Percentiles rank a stretch among this genome's conserved stretches.
Conservation (phyloP, 2,888 invertebrate genomes). For the Apoderus coryli region DNA sequence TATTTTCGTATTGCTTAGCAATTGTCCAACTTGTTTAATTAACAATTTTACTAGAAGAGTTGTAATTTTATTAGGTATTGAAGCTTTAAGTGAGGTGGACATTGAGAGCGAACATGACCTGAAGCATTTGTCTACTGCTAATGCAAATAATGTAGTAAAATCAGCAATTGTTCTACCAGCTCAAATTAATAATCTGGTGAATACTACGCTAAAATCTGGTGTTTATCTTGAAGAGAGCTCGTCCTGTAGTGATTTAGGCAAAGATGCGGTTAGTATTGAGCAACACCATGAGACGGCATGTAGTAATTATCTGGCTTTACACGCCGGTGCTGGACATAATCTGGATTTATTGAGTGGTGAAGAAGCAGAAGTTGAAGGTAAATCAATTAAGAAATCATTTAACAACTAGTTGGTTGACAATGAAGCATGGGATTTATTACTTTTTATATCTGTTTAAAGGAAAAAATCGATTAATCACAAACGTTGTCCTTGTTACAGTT, state of each 20-base stretch:
- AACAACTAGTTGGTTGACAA: background rate
- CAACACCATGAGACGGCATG: slow-evolving; percentile 21
- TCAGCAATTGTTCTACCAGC: slow-evolving; percentile 25
- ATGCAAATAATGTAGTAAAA: slow-evolving; percentile 19
- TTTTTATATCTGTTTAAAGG: no score
- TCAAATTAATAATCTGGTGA: slow-evolving; percentile 24
- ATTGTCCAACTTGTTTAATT: no score
- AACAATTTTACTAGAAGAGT: slow-evolving; percentile 23
- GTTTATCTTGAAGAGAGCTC: slow-evolving; percentile 32
- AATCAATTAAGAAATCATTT: slow-evolving; percentile 16
- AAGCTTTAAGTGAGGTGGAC: slow-evolving; percentile 29
- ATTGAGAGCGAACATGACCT: slow-evolving; percentile 31
- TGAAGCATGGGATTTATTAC: no score
- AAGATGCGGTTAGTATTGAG: slow-evolving; percentile 23
- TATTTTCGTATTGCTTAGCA: no score
- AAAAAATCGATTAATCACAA: no score
- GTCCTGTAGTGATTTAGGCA: slow-evolving; percentile 32
- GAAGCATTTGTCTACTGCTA: slow-evolving; percentile 24
- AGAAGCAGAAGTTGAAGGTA: slow-evolving; percentile 45
- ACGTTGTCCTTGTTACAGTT: no score
- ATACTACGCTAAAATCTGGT: slow-evolving; percentile 24
- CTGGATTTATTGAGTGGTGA: slow-evolving; percentile 52
- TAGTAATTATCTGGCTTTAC: slow-evolving; percentile 28
- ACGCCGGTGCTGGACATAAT: slow-evolving; percentile 34
- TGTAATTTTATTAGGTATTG: slow-evolving; percentile 25